A percentile compares a stretch with the other conserved stretches of the same genome.
Conservation (phyloP, 2,888 invertebrate genomes). For the Erynnis tages region DNA sequence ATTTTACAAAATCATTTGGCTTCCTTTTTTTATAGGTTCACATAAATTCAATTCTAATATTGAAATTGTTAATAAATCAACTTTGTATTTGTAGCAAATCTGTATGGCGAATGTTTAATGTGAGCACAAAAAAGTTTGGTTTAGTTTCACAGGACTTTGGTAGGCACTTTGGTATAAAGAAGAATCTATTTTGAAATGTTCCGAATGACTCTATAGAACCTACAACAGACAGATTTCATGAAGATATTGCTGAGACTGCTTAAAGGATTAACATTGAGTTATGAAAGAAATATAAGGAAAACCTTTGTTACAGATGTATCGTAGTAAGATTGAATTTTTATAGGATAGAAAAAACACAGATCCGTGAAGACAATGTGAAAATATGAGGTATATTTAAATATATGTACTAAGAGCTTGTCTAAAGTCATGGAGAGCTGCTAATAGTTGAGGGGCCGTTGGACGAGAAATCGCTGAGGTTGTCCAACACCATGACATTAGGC, state of each 20-base stretch:
- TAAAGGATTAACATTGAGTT: slow-evolving; percentile 32
- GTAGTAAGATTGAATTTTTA: not conserved
- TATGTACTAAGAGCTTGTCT: slow-evolving; percentile 86
- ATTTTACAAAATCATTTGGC: too few species aligned
- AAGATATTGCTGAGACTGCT: slow-evolving; percentile 30
- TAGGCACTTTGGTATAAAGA: slow-evolving; percentile 52
- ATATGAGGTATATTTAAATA: slow-evolving; percentile 60
- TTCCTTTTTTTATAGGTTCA: too few species aligned
- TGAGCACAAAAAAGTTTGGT: not conserved
- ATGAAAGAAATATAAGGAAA: not conserved
- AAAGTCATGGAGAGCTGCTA: slow-evolving; percentile 87
- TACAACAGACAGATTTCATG: slow-evolving; percentile 2
- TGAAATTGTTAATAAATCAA: not conserved
- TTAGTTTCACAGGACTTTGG: slow-evolving; percentile 39
- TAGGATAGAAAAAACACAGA: slow-evolving; percentile 6
- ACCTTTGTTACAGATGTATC: too few species aligned
- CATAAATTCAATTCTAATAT: too few species aligned
- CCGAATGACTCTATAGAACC: too few species aligned
- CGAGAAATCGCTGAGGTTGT: slow-evolving; percentile 83
- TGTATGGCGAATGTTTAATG: too few species aligned
- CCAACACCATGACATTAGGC: slow-evolving; percentile 90
- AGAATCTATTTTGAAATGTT: slow-evolving; percentile 23
- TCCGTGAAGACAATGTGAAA: not conserved
- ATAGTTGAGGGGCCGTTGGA: slow-evolving; percentile 85
- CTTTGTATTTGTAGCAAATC: too few species aligned